Conservation (phyloP, 2,113 vertebrate species). For the Poicephalus gulielmi region DNA sequence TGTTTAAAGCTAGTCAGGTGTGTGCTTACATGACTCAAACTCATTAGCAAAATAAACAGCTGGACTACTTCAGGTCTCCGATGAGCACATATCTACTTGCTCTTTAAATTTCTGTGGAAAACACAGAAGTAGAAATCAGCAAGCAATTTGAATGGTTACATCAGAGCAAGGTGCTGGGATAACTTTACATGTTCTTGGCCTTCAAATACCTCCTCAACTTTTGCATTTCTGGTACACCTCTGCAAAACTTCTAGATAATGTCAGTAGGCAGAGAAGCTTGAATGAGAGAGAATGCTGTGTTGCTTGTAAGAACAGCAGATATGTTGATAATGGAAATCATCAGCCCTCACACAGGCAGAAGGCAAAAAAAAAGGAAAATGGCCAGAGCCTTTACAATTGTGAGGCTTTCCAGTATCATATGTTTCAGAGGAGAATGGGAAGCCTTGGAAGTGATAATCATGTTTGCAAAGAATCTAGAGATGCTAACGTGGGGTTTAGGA, state of each 20-base stretch:
- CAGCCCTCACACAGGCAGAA: not conserved
- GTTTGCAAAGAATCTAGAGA: not conserved
- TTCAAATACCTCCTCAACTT: not conserved
- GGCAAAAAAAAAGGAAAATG: not conserved
- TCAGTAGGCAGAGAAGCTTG: not conserved
- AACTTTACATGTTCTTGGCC: not conserved
- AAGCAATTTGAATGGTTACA: not conserved
- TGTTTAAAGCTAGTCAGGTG: not conserved
- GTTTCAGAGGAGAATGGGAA: not conserved
- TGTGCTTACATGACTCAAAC: not conserved
- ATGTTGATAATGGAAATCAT: rapidly evolving
- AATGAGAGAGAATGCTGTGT: not conserved
- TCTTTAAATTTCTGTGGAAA: not conserved
- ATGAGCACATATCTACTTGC: not conserved
- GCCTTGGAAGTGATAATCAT: rapidly evolving
- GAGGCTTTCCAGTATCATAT: not conserved
- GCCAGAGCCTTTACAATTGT: not conserved
- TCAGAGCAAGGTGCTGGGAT: not conserved
- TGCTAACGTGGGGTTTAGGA: not conserved
- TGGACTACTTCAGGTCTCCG: not conserved
- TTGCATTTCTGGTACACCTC: not conserved
- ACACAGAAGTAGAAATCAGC: not conserved
- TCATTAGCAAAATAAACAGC: not conserved
- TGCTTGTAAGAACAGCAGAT: not conserved
- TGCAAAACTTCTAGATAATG: not conserved